Conservation (phyloP, 2,888 invertebrate species). For the Luperina testacea region DNA sequence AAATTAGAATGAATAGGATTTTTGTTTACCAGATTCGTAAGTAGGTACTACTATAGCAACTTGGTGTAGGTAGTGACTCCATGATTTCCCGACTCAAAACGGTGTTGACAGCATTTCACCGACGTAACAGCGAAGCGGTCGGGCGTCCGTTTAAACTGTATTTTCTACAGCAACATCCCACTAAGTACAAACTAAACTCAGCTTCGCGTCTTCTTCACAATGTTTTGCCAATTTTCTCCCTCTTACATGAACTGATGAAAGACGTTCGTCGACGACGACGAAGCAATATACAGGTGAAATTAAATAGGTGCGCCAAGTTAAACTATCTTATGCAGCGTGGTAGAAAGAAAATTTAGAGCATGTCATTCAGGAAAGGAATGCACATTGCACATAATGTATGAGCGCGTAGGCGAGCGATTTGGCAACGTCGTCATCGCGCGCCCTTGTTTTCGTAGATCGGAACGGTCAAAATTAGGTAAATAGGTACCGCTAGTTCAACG, state of each 20-base stretch:
- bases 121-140: constrained; percentile 15
- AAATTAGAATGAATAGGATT: not conserved
- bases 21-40: not conserved
- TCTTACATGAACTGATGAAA: constrained; percentile 30
- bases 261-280: not conserved
- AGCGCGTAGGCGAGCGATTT: too few relatives aligned
- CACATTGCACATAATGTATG: too few relatives aligned
- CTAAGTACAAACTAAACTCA: constrained; percentile 18
- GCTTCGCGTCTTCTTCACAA: constrained; percentile 38
- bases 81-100: constrained; percentile 36
- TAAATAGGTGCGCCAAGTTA: too few relatives aligned
- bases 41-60: constrained; percentile 2
- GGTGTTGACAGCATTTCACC: constrained; percentile 46
- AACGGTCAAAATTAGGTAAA: too few relatives aligned
- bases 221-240: constrained; percentile 53
- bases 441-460: too few relatives aligned
- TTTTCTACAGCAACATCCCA: constrained; percentile 33
- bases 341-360: too few relatives aligned
- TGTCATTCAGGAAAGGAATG: too few relatives aligned
- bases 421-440: too few relatives aligned
- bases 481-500: too few relatives aligned
- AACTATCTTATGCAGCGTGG: too few relatives aligned
- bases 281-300: not conserved
- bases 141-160: constrained; percentile 40
- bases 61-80: constrained; percentile 18